These are phyloP conservation scores for Rostratula benghalensis DNA, from an alignment of 2,113 vertebrate species.

Conservation along the genomic window DNA sequence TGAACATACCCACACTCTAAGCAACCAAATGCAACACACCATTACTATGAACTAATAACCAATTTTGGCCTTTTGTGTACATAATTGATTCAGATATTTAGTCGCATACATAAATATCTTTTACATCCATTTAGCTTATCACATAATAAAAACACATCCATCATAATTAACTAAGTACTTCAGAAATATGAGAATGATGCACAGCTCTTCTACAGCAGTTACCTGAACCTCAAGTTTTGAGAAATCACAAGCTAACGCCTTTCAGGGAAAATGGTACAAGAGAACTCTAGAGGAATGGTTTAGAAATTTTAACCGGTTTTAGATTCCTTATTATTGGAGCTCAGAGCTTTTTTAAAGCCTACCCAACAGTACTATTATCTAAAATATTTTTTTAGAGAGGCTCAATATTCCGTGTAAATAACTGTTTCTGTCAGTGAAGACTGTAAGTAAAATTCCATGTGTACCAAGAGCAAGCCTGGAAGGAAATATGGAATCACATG, in stretches of 20 bases:
- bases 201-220: not conserved
- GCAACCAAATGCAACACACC: not conserved
- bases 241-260: not conserved
- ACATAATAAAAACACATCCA: not conserved
- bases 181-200: not conserved
- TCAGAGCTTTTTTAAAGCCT: not conserved
- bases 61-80: not conserved
- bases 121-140: not conserved
- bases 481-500: not conserved
- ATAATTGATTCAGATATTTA: not conserved
- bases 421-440: not conserved
- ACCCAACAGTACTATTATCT: not conserved
- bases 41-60: not conserved
- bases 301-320: not conserved
- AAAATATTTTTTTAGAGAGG: not conserved
- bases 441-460: not conserved
- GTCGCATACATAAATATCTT: not conserved
- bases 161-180: not conserved
- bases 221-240: not conserved
- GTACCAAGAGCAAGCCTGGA: not conserved
- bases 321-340: not conserved
- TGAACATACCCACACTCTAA: not conserved
- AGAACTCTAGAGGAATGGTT: not conserved
- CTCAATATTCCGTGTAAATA: not conserved
- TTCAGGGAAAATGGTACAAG: not conserved